A percentile compares a stretch with the other conserved stretches of the same genome.
phyloP scores from a whole-genome alignment of 1,140 invertebrate genomes.

The Ditylenchus dipsaci region DNA sequence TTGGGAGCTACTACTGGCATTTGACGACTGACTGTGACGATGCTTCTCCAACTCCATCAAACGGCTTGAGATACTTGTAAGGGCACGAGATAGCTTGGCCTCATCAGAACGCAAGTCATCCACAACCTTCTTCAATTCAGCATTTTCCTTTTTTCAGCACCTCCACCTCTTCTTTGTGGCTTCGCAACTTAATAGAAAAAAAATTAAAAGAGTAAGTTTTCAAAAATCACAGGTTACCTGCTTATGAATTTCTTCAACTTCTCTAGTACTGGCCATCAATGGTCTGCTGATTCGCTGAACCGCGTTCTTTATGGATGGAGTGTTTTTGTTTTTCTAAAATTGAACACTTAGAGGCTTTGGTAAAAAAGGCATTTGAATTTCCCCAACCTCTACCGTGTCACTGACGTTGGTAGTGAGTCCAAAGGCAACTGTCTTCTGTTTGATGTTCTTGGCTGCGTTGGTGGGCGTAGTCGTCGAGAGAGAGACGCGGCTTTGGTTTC shows the following conservation, averaged over 20 bases:
- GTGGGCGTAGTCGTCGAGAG: neutral
- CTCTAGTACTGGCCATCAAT: neutral
- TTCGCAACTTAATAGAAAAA: neutral
- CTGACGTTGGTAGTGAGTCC: constrained; percentile 8
- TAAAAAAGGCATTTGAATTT: neutral
- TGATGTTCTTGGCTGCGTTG: neutral
- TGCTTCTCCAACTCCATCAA: neutral
- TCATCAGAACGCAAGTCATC: neutral
- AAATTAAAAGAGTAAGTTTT: neutral
- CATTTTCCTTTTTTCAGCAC: neutral
- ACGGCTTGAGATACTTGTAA: neutral
- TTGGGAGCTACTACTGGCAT: neutral
- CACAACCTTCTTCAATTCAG: neutral
- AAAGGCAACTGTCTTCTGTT: constrained; percentile 7
- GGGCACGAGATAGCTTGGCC: neutral
- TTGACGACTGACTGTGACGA: neutral
- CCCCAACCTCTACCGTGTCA: constrained; percentile 5
- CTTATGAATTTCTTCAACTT: neutral
- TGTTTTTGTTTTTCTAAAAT: neutral
- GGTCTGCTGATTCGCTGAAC: neutral
- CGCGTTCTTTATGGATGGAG: neutral
- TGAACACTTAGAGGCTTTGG: neutral
- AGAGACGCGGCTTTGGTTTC: neutral
- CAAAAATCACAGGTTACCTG: neutral
- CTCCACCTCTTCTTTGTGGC: neutral